phyloP scores from a whole-genome alignment of 2,113 vertebrate species.

The Channa argus region DNA sequence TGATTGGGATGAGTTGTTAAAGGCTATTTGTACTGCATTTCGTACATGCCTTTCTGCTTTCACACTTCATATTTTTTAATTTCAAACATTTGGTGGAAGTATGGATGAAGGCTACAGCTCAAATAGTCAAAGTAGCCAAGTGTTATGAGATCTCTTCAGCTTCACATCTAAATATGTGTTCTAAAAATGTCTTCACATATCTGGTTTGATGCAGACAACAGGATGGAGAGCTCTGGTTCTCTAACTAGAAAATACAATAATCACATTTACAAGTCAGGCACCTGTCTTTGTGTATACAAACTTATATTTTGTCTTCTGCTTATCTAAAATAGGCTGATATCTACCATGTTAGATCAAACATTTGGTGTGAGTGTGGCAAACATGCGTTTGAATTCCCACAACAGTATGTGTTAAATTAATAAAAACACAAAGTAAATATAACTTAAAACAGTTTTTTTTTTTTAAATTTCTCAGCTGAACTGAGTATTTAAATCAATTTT shows the following conservation, averaged over 20 bases:
- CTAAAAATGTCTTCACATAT: constrained; percentile 10
- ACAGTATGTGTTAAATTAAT: constrained; percentile 43
- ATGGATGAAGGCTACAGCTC: neutral
- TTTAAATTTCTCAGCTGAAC: neutral
- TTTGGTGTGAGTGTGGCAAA: constrained; percentile 8
- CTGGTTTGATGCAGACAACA: constrained; percentile 27
- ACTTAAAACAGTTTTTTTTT: no score
- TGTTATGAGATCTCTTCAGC: neutral
- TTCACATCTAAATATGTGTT: neutral
- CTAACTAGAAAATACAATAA: neutral
- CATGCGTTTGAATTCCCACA: constrained; percentile 16
- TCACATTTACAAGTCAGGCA: constrained; percentile 12
- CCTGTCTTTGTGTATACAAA: constrained; percentile 7
- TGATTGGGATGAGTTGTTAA: constrained; percentile 27
- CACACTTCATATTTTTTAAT: neutral
- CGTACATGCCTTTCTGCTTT: constrained; percentile 11
- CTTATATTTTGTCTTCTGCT: constrained; percentile 4
- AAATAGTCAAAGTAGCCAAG: neutral
- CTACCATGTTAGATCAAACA: neutral
- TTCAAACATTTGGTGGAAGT: constrained; percentile 9
- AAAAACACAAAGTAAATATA: no score
- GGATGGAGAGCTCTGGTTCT: constrained; percentile 16
- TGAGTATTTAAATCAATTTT: neutral
- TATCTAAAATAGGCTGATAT: no score
- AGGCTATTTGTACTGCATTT: constrained; percentile 18